Evolutionary conservation across 2,113 vertebrate genomes (phyloP), one percentile per base, ranked within the genome.

Genomic region (Boleophthalmus pectinirostris): DNA sequence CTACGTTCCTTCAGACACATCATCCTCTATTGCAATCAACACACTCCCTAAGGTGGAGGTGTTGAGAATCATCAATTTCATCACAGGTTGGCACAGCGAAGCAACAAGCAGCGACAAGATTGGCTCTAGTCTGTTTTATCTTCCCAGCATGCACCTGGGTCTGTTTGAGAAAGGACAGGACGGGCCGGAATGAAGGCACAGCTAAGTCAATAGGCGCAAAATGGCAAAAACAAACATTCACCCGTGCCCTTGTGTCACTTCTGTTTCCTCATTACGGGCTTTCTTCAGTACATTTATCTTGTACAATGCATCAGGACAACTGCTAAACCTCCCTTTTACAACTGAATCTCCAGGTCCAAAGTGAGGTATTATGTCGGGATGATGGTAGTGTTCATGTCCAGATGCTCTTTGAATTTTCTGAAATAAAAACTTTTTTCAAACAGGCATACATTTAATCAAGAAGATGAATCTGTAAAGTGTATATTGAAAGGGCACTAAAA

Each of bases 141-240:
- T 85, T 89, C 85, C 83, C 85, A 83, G 73, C 76, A 82, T 88
- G 83, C 90, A 90, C 82, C 90, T 92, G 91, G 85, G 72, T 80
- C 82, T 91, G 85, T 92, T 91, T 92, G 88, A 86, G 75, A 89
- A 91, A 92, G 83, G 90, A 90, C 89, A 90, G 88, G 88, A 90
- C 87, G 75, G 88, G 87, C 90, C 77, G 85, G 89, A 92, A 90
- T 74, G 84, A 88, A 87, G 77, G 72, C 92, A 76, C 91, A 92
- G 91, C 90, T 92, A 93, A 89, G 89, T 93, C 90, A 94, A 93
- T 87, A 93, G 47, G 43, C 56, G 33, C 75, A 85, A 91, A 90
- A 90, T 83, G 86, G 81, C 86, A 89, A 92, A 91, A 91, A 91
- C 86, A 92, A 94, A 93, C 89, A 90, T 77, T 84, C 77, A 75